Conservation (phyloP, 1,140 invertebrate genomes). For the Drosophila pseudoananassae region DNA sequence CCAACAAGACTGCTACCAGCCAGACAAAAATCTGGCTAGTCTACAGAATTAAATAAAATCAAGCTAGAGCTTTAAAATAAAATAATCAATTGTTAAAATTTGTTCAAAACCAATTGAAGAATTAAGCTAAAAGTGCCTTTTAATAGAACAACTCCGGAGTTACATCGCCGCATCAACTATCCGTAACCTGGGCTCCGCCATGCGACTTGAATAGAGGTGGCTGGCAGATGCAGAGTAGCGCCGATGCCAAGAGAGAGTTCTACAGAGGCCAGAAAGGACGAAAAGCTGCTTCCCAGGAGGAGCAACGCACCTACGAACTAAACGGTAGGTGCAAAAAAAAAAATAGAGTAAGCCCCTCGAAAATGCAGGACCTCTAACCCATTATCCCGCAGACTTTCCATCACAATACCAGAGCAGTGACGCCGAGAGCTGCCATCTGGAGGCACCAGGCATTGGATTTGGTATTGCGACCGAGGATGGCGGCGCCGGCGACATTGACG, state of each 20-base stretch:
- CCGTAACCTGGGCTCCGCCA: conserved; percentile 81
- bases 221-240: conserved; percentile 74
- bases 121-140: conserved; percentile 10
- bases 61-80: background rate
- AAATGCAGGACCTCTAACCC: background rate
- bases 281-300: conserved; percentile 72
- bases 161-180: conserved; percentile 79
- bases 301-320: conserved; percentile 60
- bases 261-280: conserved; percentile 59
- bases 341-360: no score
- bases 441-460: conserved; percentile 26
- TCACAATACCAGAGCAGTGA: conserved; percentile 69
- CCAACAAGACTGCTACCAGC: conserved; percentile 71
- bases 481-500: conserved; percentile 69
- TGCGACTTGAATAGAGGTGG: conserved; percentile 68
- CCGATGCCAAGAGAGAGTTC: conserved; percentile 65
- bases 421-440: conserved; percentile 55
- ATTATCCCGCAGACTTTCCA: conserved; percentile 52
- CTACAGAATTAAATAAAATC: conserved; percentile 7
- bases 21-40: conserved; percentile 19
- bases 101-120: conserved; percentile 2
- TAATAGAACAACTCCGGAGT: conserved; percentile 73
- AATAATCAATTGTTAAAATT: background rate
- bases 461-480: conserved; percentile 38
- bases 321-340: conserved; percentile 48